phyloP scores from a whole-genome alignment of 2,888 invertebrate genomes.

The Apotomis turbidana region DNA sequence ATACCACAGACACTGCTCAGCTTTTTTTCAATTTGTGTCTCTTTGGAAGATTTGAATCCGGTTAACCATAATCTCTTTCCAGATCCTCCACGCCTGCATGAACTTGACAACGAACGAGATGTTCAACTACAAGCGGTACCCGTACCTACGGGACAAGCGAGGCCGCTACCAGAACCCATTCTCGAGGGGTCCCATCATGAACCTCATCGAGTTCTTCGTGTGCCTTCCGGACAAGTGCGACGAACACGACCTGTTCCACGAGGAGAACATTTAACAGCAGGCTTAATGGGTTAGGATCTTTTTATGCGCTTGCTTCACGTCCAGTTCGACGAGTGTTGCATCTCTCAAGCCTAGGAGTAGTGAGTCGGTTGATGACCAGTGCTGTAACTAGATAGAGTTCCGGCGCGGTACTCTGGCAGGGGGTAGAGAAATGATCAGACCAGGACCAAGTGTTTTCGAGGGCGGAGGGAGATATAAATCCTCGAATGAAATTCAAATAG shows the following conservation, averaged over 20 bases:
- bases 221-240: conserved; percentile 91
- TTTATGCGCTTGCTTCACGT: neutral
- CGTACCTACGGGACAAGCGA: conserved; percentile 93
- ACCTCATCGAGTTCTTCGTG: conserved; percentile 95
- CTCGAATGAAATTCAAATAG: no score
- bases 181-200: conserved; percentile 93
- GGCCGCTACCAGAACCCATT: conserved; percentile 96
- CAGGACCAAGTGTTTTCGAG: no score
- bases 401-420: no score
- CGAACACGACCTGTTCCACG: conserved; percentile 88
- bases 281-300: neutral
- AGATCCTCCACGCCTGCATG: conserved; percentile 96
- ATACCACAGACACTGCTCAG: no score
- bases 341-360: no score
- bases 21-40: no score
- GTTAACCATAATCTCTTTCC: conserved; percentile 56
- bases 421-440: no score
- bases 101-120: conserved; percentile 97
- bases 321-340: neutral
- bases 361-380: no score
- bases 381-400: no score
- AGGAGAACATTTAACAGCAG: conserved; percentile 82
- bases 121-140: conserved; percentile 96
- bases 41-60: no score
- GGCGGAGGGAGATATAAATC: no score